Base-by-base conservation (phyloP, 2,888 invertebrate species). In the Perithous albicinctus region DNA sequence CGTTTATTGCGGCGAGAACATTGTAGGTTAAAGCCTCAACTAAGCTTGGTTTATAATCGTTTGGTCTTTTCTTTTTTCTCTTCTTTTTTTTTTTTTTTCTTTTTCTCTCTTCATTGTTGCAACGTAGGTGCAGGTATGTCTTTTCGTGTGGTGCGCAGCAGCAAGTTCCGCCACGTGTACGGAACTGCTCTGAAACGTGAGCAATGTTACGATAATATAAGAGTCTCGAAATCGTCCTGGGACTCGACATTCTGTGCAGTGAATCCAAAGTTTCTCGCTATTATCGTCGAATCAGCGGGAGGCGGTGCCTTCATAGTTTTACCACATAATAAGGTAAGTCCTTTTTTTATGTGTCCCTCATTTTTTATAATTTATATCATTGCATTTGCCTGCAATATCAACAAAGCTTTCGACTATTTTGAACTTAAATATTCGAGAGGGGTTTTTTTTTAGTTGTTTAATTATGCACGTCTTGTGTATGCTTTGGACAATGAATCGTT, bases 241-340 rank as follows among this genome's bases (percentile, higher is more conserved):
- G 99, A 99, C 93, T 98, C 98, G 84, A 98, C 98, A 86, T 99
- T 99, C 94, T 99, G 99, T 94, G 98, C 98, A 87, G 99, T 99
- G 89, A 99, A 99, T 94, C 99, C 99, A 66, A 99, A 98, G 94
- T 99, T 98, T 94, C 94, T 99, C 92, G 99, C 99, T 86, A 98
- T 99, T 91, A 99, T 99, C 92, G 98, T 98, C 61, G 99, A 99
- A 93, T 98, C 98, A 72, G 98, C 98, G 77, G 98, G 98, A 81
- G 98, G 98, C 87, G 98, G 98, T 87, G 98, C 98, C 89, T 98
- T 98, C 94, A 97, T 98, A 93, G 98, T 98, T 84, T 94, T 98
- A 89, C 98, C 98, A 85, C 96, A 98, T 90, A 97, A 97, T 93
- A 98, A 98, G 96, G 98, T 98, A 92, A 91, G 91, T 87, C 56